phyloP scores from a whole-genome alignment of 2,797 vertebrate species.

The Acrossocheilus wenchowensis region DNA sequence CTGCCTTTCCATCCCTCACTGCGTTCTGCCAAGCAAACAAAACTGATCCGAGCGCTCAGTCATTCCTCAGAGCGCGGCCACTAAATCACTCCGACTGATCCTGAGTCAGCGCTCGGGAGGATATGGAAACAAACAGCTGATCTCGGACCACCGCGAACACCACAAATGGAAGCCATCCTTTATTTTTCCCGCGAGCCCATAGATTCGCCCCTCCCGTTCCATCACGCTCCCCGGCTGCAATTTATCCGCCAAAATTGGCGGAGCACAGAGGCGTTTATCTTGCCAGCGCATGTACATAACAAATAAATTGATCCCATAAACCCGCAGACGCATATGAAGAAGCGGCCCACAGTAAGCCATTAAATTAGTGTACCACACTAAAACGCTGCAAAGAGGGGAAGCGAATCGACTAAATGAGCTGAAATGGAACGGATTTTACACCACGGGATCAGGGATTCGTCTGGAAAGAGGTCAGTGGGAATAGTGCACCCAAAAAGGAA shows the following conservation, averaged over 20 bases:
- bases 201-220: slow-evolving; percentile 19
- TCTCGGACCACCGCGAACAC: slow-evolving; percentile 6
- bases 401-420: slow-evolving; percentile 9
- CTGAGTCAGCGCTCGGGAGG: slow-evolving; percentile 21
- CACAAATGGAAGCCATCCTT: slow-evolving; percentile 30
- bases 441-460: neutral
- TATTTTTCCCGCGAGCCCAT: neutral
- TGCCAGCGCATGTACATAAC: slow-evolving; percentile 62
- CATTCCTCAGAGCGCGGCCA: slow-evolving; percentile 3
- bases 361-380: slow-evolving; percentile 55
- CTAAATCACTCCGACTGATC: slow-evolving; percentile 46
- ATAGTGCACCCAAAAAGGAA: neutral
- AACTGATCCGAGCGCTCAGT: slow-evolving; percentile 15
- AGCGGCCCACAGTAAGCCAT: slow-evolving; percentile 65
- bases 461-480: slow-evolving; percentile 4
- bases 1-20: slow-evolving; percentile 24
- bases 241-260: slow-evolving; percentile 39
- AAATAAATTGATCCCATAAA: slow-evolving; percentile 67
- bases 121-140: slow-evolving; percentile 43
- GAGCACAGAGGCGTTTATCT: slow-evolving; percentile 66
- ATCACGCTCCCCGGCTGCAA: slow-evolving; percentile 27
- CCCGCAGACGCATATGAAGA: slow-evolving; percentile 66
- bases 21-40: slow-evolving; percentile 33
- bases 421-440: neutral
- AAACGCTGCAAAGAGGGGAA: neutral